These are phyloP conservation scores for Amphimallon solstitiale DNA, from an alignment of 2,888 invertebrate species.

Conservation along the genomic window DNA sequence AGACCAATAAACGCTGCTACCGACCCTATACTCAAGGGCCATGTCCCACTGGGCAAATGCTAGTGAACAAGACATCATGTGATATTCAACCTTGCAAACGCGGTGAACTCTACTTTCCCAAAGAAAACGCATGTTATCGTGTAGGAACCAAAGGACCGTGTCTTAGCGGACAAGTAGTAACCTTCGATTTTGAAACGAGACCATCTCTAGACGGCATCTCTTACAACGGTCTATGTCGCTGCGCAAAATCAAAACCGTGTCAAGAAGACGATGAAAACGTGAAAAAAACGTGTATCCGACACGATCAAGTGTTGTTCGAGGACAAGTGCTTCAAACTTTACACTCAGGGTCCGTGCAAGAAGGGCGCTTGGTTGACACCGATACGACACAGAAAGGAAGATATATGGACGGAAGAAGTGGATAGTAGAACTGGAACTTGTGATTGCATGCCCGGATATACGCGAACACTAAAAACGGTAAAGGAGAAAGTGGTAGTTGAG, in stretches of 20 bases:
- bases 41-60: slow-evolving; percentile 75
- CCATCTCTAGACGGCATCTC: slow-evolving; percentile 84
- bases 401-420: slow-evolving; percentile 50
- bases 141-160: slow-evolving; percentile 84
- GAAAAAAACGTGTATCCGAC: slow-evolving; percentile 62
- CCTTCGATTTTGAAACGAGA: slow-evolving; percentile 82
- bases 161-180: slow-evolving; percentile 75
- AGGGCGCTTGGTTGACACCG: slow-evolving; percentile 76
- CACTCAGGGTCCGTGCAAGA: slow-evolving; percentile 79
- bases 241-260: slow-evolving; percentile 58
- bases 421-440: slow-evolving; percentile 54
- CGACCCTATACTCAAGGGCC: slow-evolving; percentile 83
- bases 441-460: slow-evolving; percentile 77
- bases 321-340: slow-evolving; percentile 81
- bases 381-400: slow-evolving; percentile 61
- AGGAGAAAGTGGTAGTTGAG: slow-evolving; percentile 57
- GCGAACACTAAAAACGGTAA: slow-evolving; percentile 57
- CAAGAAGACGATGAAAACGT: slow-evolving; percentile 48
- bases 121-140: slow-evolving; percentile 78
- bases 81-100: slow-evolving; percentile 77
- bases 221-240: slow-evolving; percentile 84
- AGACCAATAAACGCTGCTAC: slow-evolving; percentile 74
- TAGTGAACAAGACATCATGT: slow-evolving; percentile 76
- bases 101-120: slow-evolving; percentile 80
- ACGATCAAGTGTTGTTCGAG: slow-evolving; percentile 68